Evolutionary conservation across 2,888 invertebrate genomes (phyloP), one percentile per base, ranked within the genome.

Genomic region (Diaphora mendica): DNA sequence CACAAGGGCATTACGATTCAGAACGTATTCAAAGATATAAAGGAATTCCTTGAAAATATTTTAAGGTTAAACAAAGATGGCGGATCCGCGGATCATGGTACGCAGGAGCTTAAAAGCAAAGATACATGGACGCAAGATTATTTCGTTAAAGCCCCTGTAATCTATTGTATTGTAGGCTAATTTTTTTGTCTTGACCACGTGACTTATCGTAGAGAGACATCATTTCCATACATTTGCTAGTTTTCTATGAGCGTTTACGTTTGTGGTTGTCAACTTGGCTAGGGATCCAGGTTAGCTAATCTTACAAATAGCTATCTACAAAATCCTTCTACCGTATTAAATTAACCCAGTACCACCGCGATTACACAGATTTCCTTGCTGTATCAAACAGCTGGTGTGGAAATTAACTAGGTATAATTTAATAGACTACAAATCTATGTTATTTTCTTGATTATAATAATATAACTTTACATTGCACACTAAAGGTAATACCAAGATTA

Each of bases 1-100:
- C n/a, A 64, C 35, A 78, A 77, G 77, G 30, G 15, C 17, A 80
- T 68, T 20, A 30, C n/a, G n/a, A 66, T 4, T 62, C 62, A 39
- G 42, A 1, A 1, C 55, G 33, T 65, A 70, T 65, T 70, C 64
- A 59, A 70, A 75, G 48, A 73, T 23, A 66, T 65, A 26, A 66
- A 73, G 59, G 66, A 13, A 39, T 17, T 35, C n/a, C 44, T 48
- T 39, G 55, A 15, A 11, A 51, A 64, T 72, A 17, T 13, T 35
- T 55, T 7, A 33, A 17, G 15, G 20, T 39, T 62, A 42, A 59
- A 64, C 33, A 64, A 64, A 44, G 23, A 64, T 23, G 64, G 62
- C 0, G 39, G 33, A 8, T 26, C 0, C 48, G 62, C 0, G 39
- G 33, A 8, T 26, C 0, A 42, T 20, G 20, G 35, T 59, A 9